Base-by-base conservation (phyloP, 2,797 vertebrate genomes). In the Malacoraja senta region DNA sequence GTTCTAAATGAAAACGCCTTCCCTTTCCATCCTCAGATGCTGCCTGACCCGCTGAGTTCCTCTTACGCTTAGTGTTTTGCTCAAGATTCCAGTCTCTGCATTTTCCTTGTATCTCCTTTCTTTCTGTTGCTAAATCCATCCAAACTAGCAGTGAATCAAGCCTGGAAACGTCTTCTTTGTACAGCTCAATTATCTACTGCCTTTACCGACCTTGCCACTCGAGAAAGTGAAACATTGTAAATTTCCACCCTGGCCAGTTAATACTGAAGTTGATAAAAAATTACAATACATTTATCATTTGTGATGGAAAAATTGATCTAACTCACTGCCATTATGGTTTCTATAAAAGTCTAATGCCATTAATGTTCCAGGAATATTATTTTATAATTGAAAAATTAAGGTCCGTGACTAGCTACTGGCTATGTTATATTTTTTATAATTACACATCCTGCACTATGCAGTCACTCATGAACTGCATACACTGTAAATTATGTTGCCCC, bases 351-450 rank as follows among this genome's bases (percentile, higher is more conserved):
- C n/a, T 19, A 61, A 58, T 24, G 68, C n/a, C 63, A 88, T 68
- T 68, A 88, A 68, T 68, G 84, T 88, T 88, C 61, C 61, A 35
- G 19, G 63, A 88, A 35, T 88, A 88, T 88, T 88, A 68, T 88
- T 35, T 65, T 35, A 68, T 88, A 88, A 88, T 68, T 88, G 84
- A 68, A 88, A 88, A 88, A 88, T 88, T 68, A 88, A 88, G 17
- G 84, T 88, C 84, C n/a, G n/a, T 88, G 84, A 88, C 84, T 88
- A 88, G 61, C 84, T 88, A 88, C 83, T 29, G 81, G 81, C 53
- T 19, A 88, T 88, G 83, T 88, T 15, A 88, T 88, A 88, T 88
- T 68, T 68, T 88, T 88, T 88, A 68, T 88, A 88, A 88, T 88
- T 88, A 88, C 63, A 88, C 63, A 65, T 88, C 84, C 63, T 35